Evolutionary conservation across 2,113 vertebrate species (phyloP).

Genomic region (Sporophila hypoxantha): DNA sequence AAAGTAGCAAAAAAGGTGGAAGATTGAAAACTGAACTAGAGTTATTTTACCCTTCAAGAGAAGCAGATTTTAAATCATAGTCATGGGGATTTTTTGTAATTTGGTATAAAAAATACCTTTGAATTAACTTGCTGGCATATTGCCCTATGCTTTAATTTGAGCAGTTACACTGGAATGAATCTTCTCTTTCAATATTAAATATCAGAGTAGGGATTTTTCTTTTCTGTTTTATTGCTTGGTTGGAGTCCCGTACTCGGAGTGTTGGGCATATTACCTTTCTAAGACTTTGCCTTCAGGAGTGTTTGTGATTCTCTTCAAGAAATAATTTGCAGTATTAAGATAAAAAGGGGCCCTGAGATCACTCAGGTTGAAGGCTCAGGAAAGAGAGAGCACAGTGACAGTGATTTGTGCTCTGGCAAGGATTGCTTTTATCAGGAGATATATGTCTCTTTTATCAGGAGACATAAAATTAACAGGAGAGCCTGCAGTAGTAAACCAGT

Average conservation of each 20-base stretch:
- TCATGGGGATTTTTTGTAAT: not conserved
- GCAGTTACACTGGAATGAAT: not conserved
- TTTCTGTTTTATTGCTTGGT: not conserved
- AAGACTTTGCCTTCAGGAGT: not conserved
- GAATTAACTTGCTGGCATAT: not conserved
- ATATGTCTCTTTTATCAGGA: not conserved
- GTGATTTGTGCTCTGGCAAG: not conserved
- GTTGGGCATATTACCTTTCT: not conserved
- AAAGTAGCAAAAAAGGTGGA: not conserved
- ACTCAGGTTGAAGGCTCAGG: rapidly evolving
- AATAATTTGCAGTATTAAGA: not conserved
- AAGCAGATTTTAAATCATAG: not conserved
- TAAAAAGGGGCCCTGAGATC: not conserved
- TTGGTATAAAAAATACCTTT: not conserved
- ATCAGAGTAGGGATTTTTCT: not conserved
- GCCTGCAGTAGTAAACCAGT: not conserved
- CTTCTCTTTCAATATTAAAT: not conserved
- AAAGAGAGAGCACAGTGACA: not conserved
- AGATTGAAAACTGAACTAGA: not conserved
- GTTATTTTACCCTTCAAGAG: not conserved
- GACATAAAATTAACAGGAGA: not conserved
- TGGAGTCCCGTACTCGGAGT: not conserved
- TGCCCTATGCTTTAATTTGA: not conserved
- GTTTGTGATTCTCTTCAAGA: not conserved
- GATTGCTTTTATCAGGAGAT: not conserved